phyloP scores from a whole-genome alignment of 2,797 vertebrate species.

The Chromobotia macracanthus region DNA sequence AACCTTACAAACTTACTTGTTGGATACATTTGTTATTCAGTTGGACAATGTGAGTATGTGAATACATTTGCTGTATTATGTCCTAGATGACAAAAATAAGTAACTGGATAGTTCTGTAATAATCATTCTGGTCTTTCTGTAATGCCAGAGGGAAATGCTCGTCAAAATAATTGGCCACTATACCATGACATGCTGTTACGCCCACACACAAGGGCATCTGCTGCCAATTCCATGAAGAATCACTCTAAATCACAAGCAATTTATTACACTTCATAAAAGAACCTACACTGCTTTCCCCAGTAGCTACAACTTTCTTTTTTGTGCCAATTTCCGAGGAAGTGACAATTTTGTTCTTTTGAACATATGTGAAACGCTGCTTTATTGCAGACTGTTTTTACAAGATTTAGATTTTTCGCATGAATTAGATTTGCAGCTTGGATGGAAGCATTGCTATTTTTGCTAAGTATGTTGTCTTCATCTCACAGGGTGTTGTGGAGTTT shows the following conservation, averaged over 20 bases:
- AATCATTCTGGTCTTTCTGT: too few species aligned
- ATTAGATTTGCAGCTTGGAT: background rate
- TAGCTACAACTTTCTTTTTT: too few species aligned
- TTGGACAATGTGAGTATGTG: too few species aligned
- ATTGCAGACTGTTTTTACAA: background rate
- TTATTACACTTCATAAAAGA: too few species aligned
- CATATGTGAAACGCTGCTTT: background rate
- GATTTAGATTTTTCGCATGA: background rate
- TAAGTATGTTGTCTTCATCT: background rate
- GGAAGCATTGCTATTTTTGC: background rate
- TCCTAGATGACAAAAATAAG: too few species aligned
- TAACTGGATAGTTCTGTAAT: too few species aligned
- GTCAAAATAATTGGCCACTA: background rate
- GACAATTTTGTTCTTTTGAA: background rate
- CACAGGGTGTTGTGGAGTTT: constrained; percentile 94
- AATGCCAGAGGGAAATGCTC: background rate
- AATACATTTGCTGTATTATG: too few species aligned
- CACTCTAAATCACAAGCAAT: too few species aligned
- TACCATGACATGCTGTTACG: background rate
- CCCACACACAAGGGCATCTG: background rate
- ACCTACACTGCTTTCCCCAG: too few species aligned
- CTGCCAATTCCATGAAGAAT: background rate
- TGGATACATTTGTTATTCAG: too few species aligned
- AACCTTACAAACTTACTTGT: too few species aligned
- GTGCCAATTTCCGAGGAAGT: background rate